Evolutionary conservation across 2,797 vertebrate species (phyloP), one percentile per base, ranked within the genome.

Genomic region (Chaunax sp.): DNA sequence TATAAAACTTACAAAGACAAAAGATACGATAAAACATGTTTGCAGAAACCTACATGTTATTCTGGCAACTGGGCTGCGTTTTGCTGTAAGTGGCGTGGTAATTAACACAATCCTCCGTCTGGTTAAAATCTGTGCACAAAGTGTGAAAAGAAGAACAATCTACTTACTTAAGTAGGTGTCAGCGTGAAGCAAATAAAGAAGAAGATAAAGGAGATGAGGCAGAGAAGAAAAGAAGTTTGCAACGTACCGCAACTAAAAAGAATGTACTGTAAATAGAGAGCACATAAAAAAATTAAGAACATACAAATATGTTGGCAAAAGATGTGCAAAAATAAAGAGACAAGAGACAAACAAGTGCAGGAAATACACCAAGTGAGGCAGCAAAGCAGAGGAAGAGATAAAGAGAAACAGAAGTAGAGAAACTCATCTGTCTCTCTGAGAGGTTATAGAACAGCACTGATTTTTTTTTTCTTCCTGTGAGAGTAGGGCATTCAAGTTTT

Each of bases 401-500:
- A 54, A 56, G 16, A 43, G 38, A 33, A 65, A 54, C 30, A 50
- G 68, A 61, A 52, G 25, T 50, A 51, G 13, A 64, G 15, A 44
- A 65, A 75, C 40, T 65, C 52, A 49, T 37, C 41, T 51, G 33
- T 63, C 51, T 76, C 69, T 66, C 72, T 49, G 59, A 59, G 2
- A 45, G 23, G 72, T 72, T 69, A 69, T 12, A 9, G 26, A 66
- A 64, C 40, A 47, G 19, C 18, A 43, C 4, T 20, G 5, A n/a
- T 40, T 55, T 25, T 1, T 14, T 53, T 14, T n/a, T n/a, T n/a
- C n/a, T n/a, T n/a, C n/a, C n/a, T n/a, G n/a, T n/a, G n/a, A n/a
- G n/a, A n/a, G 9, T n/a, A n/a, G 9, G 28, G 2, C 28, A 30
- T 30, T 30, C 28, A 30, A 30, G 2, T 30, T 9, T 30, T 30